Base-by-base conservation (phyloP, 92 coral and sea anemone genomes). In the Micromussa lordhowensis region DNA sequence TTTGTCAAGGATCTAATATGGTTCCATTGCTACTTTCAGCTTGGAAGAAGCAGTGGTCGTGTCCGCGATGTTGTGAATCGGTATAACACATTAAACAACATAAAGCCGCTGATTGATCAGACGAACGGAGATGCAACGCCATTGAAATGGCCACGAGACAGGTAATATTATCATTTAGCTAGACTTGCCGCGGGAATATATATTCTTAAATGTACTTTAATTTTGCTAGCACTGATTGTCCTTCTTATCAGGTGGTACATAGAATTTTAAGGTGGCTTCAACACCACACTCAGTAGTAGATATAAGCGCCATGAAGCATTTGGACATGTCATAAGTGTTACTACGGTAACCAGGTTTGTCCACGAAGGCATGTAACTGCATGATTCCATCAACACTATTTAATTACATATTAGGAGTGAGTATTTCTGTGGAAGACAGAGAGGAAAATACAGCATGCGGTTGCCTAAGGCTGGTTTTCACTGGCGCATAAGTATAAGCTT, bases 61-160 rank as follows among this genome's bases (percentile, higher is more conserved):
- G 95, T 93, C 68, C 90, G 93, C n/a, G 88, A 83, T 28, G 89
- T 83, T 29, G 83, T 93, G 55, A 88, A 74, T 54, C 92, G 89
- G 28, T 93, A 89, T 68, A 91, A 93, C 87, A 93, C 91, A 58
- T 57, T 93, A 63, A 87, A 59, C 44, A 87, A 88, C 77, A 58
- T 83, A 85, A 91, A 75, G 24, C 72, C 85, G 8, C 24, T 58
- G 35, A 35, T 84, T 57, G 77, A 74, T 21, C 57, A 85, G 55
- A 84, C 66, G 77, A 69, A 77, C 59, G 83, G 77, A 84, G 83
- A 88, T 64, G 86, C 40, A 18, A 88, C 92, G 28, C 94, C 94
- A 15, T 49, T 91, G 44, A 84, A 81, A 24, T 53, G 86, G 26
- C 89, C 91, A 22, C 76, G 49, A 35, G 94, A 91, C 73, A 73